These are phyloP conservation scores for Neodiprion pinetum DNA, from an alignment of 1,140 invertebrate species.

Conservation along the genomic window DNA sequence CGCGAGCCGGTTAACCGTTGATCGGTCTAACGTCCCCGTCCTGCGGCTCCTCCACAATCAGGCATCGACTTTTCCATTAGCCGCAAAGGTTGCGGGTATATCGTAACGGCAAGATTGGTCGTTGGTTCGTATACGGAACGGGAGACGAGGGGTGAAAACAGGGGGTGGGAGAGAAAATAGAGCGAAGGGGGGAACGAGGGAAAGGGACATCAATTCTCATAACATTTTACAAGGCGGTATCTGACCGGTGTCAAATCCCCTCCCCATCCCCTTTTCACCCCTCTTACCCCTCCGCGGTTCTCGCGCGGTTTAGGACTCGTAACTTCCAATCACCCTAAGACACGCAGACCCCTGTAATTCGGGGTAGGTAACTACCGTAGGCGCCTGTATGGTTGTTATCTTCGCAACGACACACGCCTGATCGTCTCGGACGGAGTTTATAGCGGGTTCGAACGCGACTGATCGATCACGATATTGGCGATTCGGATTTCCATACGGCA, in stretches of 20 bases:
- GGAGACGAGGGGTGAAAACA: slow-evolving; percentile 19
- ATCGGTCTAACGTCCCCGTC: background rate
- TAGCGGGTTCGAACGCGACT: too few species aligned
- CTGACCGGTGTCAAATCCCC: slow-evolving; percentile 58
- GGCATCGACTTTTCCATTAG: slow-evolving; percentile 60
- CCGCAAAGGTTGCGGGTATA: slow-evolving; percentile 51
- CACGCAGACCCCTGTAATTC: slow-evolving; percentile 47
- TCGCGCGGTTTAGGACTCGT: slow-evolving; percentile 58
- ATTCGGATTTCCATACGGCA: too few species aligned
- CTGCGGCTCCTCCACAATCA: slow-evolving; percentile 42
- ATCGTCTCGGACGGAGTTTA: background rate
- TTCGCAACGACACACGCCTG: background rate
- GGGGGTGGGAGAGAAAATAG: slow-evolving; percentile 31
- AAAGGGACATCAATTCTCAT: slow-evolving; percentile 61
- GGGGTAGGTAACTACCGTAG: background rate
- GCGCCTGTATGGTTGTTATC: background rate
- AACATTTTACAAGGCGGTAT: slow-evolving; percentile 61
- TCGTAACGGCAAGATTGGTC: slow-evolving; percentile 54
- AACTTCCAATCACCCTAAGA: slow-evolving; percentile 61
- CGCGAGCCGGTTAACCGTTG: background rate
- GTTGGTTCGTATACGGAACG: slow-evolving; percentile 34
- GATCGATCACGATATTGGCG: too few species aligned
- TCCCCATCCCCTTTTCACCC: slow-evolving; percentile 21
- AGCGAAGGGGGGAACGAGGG: slow-evolving; percentile 33
- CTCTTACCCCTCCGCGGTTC: slow-evolving; percentile 32